These are phyloP conservation scores for Sphaerodactylus townsendi DNA, from an alignment of 2,113 vertebrate genomes.

Conservation along the genomic window DNA sequence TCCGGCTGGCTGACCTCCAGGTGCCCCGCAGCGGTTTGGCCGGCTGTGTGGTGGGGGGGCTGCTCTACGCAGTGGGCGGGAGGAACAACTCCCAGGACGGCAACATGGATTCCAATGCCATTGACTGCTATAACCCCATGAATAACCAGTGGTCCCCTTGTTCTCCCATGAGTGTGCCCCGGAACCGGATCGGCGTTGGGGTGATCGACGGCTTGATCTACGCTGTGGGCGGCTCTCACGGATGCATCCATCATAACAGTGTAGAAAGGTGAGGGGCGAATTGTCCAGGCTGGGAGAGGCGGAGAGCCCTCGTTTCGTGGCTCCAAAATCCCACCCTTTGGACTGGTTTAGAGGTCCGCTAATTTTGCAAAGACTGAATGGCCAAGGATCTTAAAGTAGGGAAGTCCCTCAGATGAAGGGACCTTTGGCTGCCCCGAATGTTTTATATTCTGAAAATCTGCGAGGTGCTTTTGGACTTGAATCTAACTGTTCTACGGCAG, in stretches of 20 bases:
- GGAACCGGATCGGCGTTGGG: constrained; percentile 90
- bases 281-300: too few relatives aligned
- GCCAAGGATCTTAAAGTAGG: background rate
- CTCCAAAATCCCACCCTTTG: background rate
- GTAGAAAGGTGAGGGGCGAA: constrained; percentile 83
- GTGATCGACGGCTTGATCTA: constrained; percentile 94
- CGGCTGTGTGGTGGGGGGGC: constrained; percentile 88
- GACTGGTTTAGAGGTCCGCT: background rate
- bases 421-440: too few relatives aligned
- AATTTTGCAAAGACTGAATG: background rate
- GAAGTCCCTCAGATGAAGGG: too few relatives aligned
- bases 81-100: constrained; percentile 91
- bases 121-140: constrained; percentile 96
- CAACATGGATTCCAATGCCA: constrained; percentile 88
- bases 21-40: constrained; percentile 89
- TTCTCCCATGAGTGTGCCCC: constrained; percentile 88
- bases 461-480: too few relatives aligned
- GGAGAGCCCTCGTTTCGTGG: background rate
- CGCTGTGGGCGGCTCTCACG: constrained; percentile 90
- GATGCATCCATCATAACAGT: constrained; percentile 90
- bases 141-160: constrained; percentile 92
- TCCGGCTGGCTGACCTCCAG: constrained; percentile 85
- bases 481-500: too few relatives aligned
- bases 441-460: too few relatives aligned
- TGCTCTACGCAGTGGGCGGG: constrained; percentile 91